Base-by-base conservation (phyloP, 64 coral and sea anemone genomes). In the Montipora sp. region DNA sequence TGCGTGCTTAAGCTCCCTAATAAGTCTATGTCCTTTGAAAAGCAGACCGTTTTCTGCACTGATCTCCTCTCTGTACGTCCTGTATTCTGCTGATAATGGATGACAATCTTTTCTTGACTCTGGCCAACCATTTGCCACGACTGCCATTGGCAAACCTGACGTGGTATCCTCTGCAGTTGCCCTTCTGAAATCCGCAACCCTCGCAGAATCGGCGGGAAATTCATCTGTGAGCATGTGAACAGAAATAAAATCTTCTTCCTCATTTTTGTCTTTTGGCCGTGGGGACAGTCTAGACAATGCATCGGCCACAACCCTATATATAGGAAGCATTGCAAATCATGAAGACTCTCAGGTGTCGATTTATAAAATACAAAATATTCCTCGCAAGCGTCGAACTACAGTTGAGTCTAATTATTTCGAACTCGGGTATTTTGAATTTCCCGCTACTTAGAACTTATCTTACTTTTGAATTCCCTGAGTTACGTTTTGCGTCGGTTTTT, bases 291-390 rank as follows among this genome's bases (percentile, higher is more conserved):
- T 80, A 49, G 78, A 80, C 13, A 80, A 49, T 80, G 78, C 49
- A 57, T 80, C 50, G 15, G 79, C 79, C 59, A 81, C 73, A 86
- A 82, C 16, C 80, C 73, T 44, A 24, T 24, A 24, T 0, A 24
- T 24, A 90, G 87, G 19, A 80, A 74, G 4, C 94, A n/a, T 75
- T 88, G 75, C 48, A 95, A 51, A 21, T 95, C 88, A 61, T 95
- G 4, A n/a, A 79, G 90, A 77, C 46, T 90, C 21, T 90, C 4
- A 8, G 86, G 92, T 48, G 36, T 36, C 36, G 36, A 36, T 36
- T 36, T 36, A 36, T 36, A 36, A 36, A 36, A 36, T 36, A 36
- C 36, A 36, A 36, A 36, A 36, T 36, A 36, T 36, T 36, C 36
- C 36, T 36, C 36, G 36, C 36, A 36, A 0, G 36, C 1, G 36